phyloP scores from a whole-genome alignment of 2,888 invertebrate genomes.

The Hydrotaea cyrtoneurina region DNA sequence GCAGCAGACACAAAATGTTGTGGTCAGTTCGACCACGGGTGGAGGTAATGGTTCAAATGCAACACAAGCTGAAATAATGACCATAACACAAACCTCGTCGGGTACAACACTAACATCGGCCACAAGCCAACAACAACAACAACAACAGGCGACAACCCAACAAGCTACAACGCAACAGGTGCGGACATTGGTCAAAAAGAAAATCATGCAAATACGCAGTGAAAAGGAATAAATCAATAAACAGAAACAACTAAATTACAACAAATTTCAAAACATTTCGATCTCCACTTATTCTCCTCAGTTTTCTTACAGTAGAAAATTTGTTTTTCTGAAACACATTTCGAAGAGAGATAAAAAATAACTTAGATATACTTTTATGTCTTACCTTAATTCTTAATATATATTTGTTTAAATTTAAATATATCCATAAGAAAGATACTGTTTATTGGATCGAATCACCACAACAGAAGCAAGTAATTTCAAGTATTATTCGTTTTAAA shows the following conservation, averaged over 20 bases:
- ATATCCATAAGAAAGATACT: too few relatives aligned
- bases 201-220: conserved; percentile 79
- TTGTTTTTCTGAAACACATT: too few relatives aligned
- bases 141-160: conserved; percentile 71
- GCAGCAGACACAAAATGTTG: conserved; percentile 70
- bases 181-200: conserved; percentile 80
- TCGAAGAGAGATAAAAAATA: too few relatives aligned
- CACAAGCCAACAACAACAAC: conserved; percentile 63
- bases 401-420: too few relatives aligned
- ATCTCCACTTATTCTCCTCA: background rate
- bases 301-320: too few relatives aligned
- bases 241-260: conserved; percentile 16
- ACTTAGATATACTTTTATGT: too few relatives aligned
- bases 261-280: conserved; percentile 29
- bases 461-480: background rate
- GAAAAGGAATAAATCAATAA: conserved; percentile 77
- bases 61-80: conserved; percentile 77
- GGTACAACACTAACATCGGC: conserved; percentile 60
- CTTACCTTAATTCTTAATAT: too few relatives aligned
- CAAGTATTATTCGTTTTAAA: conserved; percentile 64
- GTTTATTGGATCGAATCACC: too few relatives aligned
- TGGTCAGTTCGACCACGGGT: conserved; percentile 52
- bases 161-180: conserved; percentile 79
- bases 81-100: conserved; percentile 74
- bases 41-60: conserved; percentile 69